A percentile compares a stretch with the other conserved stretches of the same genome.
Conservation (phyloP, 2,888 invertebrate genomes). For the Doris montereyensis region DNA sequence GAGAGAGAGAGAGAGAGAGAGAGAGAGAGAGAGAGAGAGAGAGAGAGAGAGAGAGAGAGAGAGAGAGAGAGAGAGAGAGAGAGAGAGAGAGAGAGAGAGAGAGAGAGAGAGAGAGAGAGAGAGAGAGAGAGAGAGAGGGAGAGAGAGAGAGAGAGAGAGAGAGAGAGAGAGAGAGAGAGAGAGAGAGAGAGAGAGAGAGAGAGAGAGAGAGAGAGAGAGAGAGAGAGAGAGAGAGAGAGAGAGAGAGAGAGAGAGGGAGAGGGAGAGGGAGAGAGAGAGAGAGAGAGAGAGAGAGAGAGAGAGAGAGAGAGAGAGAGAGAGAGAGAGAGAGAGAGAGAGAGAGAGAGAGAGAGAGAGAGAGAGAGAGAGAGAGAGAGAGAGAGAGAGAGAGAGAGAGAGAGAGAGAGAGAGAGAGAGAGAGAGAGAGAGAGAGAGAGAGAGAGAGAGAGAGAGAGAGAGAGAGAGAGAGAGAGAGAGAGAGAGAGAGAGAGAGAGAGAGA, state of each 20-base stretch:
- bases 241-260: neutral
- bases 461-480: too few species aligned
- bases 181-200: neutral
- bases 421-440: too few species aligned
- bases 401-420: too few species aligned
- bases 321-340: too few species aligned
- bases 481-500: too few species aligned
- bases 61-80: neutral
- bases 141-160: slow-evolving; percentile 16
- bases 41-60: neutral
- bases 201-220: slow-evolving; percentile 17
- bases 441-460: too few species aligned
- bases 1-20: neutral
- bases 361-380: too few species aligned
- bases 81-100: neutral
- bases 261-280: neutral
- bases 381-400: too few species aligned
- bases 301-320: too few species aligned
- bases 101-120: neutral
- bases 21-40: neutral
- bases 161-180: neutral
- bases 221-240: slow-evolving; percentile 13
- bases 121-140: neutral
- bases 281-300: too few species aligned
- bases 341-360: too few species aligned